Percentiles rank a stretch among this genome's conserved stretches.
Evolutionary conservation across 1,140 invertebrate species (phyloP).

Genomic region (Maniola jurtina): DNA sequence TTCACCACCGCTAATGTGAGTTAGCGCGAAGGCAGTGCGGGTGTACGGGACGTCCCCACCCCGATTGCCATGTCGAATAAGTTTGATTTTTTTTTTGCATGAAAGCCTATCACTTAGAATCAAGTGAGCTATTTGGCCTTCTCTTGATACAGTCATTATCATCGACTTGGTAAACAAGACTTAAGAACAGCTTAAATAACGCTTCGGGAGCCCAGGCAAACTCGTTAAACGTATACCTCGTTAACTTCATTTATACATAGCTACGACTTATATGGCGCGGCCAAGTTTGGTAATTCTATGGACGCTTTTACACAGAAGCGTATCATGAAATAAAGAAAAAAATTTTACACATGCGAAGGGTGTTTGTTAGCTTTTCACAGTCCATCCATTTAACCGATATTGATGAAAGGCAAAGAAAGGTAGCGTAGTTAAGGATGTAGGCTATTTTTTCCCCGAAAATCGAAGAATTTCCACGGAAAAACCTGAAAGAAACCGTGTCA

Average conservation of each 20-base stretch:
- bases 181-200: neutral
- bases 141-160: conserved; percentile 3
- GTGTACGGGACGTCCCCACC: too few species aligned
- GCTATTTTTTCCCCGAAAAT: too few species aligned
- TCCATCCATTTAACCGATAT: too few species aligned
- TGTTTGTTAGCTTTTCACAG: too few species aligned
- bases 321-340: neutral
- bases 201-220: neutral
- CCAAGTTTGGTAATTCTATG: neutral
- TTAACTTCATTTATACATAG: neutral
- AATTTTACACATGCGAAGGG: neutral
- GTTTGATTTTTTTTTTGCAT: too few species aligned
- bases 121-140: neutral
- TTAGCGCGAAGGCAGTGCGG: too few species aligned
- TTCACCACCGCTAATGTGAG: too few species aligned
- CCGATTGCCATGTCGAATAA: too few species aligned
- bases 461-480: too few species aligned
- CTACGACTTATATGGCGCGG: neutral
- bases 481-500: too few species aligned
- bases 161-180: neutral
- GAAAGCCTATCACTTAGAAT: neutral
- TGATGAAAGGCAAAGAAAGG: too few species aligned
- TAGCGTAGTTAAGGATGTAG: too few species aligned
- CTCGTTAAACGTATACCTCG: conserved; percentile 6
- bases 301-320: neutral